phyloP scores from a whole-genome alignment of 2,888 invertebrate species.

The Drosophila histrio region DNA sequence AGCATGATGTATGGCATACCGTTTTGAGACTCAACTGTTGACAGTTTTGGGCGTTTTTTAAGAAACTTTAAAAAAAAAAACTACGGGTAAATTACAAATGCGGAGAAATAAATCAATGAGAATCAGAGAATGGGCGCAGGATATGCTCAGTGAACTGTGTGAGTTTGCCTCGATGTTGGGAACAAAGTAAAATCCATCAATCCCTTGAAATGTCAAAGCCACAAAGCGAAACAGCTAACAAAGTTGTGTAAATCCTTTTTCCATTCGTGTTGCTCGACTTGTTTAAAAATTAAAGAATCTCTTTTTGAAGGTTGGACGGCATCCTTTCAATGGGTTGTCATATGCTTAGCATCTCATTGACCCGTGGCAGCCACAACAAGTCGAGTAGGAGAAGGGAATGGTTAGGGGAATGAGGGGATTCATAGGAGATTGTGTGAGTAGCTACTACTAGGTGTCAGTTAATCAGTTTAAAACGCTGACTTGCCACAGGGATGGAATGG shows the following conservation, averaged over 20 bases:
- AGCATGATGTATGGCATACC: conserved; percentile 42
- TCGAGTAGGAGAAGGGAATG: conserved; percentile 28
- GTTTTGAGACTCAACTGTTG: conserved; percentile 46
- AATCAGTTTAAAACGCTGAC: conserved; percentile 68
- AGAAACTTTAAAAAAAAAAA: conserved; percentile 38
- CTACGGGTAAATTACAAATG: conserved; percentile 55
- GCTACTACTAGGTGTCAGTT: conserved; percentile 46
- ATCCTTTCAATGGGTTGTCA: conserved; percentile 70
- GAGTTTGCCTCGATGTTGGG: background rate
- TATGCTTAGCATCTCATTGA: conserved; percentile 78
- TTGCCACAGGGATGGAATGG: conserved; percentile 23
- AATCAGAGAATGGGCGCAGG: conserved; percentile 23
- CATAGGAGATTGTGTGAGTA: background rate
- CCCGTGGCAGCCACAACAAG: conserved; percentile 59
- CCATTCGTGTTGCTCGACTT: conserved; percentile 33
- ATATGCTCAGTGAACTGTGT: conserved; percentile 63
- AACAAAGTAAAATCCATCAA: conserved; percentile 61
- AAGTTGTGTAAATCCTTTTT: conserved; percentile 65
- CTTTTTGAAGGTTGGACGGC: conserved; percentile 58
- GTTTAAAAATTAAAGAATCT: conserved; percentile 67
- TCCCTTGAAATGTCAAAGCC: conserved; percentile 69
- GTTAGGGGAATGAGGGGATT: background rate
- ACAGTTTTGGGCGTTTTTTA: conserved; percentile 63
- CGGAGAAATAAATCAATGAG: conserved; percentile 67
- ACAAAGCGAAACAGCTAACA: conserved; percentile 61